Conservation (phyloP, 2,888 invertebrate genomes). For the Caenorhabditis sp. region DNA sequence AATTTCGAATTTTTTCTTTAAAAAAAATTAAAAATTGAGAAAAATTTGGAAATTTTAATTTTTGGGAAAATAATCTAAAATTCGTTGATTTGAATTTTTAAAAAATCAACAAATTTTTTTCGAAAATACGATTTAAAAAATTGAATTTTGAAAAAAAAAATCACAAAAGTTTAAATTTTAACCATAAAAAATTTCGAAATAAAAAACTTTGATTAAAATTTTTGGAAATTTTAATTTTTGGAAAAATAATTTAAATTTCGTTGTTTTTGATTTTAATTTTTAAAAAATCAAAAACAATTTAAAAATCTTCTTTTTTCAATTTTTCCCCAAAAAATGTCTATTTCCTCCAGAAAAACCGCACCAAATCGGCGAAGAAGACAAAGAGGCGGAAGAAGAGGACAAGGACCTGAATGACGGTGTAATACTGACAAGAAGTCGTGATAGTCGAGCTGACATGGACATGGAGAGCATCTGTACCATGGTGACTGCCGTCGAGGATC, state of each 20-base stretch:
- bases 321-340: too few relatives aligned
- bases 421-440: constrained; percentile 56
- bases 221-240: neutral
- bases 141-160: neutral
- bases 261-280: neutral
- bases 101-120: too few relatives aligned
- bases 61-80: too few relatives aligned
- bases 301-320: neutral
- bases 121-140: too few relatives aligned
- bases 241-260: too few relatives aligned
- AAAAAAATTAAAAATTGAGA: neutral
- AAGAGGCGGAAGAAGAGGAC: constrained; percentile 63
- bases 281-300: neutral
- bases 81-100: too few relatives aligned
- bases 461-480: constrained; percentile 66
- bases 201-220: neutral
- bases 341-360: constrained; percentile 41
- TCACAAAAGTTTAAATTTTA: neutral
- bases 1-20: neutral
- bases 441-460: constrained; percentile 47
- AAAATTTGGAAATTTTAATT: neutral
- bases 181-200: neutral
- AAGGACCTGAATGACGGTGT: constrained; percentile 67
- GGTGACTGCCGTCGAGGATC: constrained; percentile 65
- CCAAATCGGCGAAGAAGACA: constrained; percentile 42